Conservation (phyloP, 2,113 vertebrate species). For the Elaphurus davidianus region DNA sequence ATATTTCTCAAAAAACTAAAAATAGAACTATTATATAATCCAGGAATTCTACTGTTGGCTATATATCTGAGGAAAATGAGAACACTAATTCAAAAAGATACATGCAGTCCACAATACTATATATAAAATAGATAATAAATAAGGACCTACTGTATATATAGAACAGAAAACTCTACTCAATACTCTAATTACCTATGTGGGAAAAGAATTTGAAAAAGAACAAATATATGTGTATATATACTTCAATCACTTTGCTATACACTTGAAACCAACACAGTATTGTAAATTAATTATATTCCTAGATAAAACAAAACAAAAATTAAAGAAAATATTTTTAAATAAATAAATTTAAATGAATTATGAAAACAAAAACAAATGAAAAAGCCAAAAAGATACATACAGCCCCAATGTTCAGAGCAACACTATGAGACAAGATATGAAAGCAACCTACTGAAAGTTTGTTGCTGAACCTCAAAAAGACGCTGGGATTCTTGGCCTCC, state of each 20-base stretch:
- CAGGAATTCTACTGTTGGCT: background rate
- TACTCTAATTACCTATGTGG: background rate
- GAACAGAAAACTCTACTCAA: background rate
- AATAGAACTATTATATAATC: background rate
- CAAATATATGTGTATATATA: background rate
- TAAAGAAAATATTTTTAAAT: background rate
- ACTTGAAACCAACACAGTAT: background rate
- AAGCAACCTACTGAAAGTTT: too few species aligned
- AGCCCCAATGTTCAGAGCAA: background rate
- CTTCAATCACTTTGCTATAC: background rate
- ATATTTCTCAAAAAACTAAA: background rate
- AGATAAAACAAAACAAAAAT: background rate
- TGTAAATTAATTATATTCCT: background rate
- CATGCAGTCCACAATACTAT: background rate
- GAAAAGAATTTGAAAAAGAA: background rate
- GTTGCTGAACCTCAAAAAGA: too few species aligned
- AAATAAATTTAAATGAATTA: background rate
- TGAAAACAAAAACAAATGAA: background rate
- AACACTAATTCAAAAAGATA: background rate
- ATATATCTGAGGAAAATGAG: background rate
- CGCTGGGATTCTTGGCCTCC: rapidly evolving
- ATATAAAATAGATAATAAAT: background rate
- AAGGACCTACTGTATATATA: background rate
- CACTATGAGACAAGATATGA: background rate
- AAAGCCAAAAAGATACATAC: background rate